These are phyloP conservation scores for Brachymystax lenok DNA, from an alignment of 2,797 vertebrate species.

Conservation along the genomic window DNA sequence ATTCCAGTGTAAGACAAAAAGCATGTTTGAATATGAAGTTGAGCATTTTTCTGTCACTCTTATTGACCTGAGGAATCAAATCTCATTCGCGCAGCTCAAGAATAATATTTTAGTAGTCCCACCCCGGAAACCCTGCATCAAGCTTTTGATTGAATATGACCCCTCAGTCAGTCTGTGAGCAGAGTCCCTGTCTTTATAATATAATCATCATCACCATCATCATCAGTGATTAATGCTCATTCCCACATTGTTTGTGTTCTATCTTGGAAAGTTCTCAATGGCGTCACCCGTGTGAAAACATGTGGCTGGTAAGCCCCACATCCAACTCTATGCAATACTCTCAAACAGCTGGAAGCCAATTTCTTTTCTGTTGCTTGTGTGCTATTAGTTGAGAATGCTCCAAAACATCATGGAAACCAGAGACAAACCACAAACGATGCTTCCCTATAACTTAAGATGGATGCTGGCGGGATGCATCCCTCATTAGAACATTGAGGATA, in stretches of 20 bases:
- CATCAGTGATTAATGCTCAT: slow-evolving; percentile 65
- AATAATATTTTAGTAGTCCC: slow-evolving; percentile 47
- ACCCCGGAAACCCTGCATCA: slow-evolving; percentile 50
- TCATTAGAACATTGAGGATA: neutral
- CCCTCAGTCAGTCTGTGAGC: slow-evolving; percentile 47
- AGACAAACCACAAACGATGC: slow-evolving; percentile 17
- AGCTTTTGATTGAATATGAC: slow-evolving; percentile 52
- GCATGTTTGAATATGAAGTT: neutral
- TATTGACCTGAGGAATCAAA: neutral
- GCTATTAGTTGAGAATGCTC: slow-evolving; percentile 35
- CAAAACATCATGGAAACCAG: slow-evolving; percentile 46
- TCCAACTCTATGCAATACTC: neutral
- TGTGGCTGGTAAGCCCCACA: neutral
- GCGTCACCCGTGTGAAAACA: neutral
- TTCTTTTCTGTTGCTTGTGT: slow-evolving; percentile 40
- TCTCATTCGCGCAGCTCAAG: slow-evolving; percentile 22
- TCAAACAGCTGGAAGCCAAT: slow-evolving; percentile 66
- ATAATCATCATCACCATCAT: slow-evolving; percentile 20
- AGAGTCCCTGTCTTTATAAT: slow-evolving; percentile 34
- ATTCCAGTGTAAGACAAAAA: neutral
- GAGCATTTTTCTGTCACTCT: neutral
- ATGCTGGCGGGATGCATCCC: slow-evolving; percentile 4
- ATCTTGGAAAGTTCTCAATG: slow-evolving; percentile 36
- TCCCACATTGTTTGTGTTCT: slow-evolving; percentile 59
- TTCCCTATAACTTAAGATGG: slow-evolving; percentile 22